Evolutionary conservation across 23 tunicate species (phyloP).

Genomic region (Oikopleura dioica): DNA sequence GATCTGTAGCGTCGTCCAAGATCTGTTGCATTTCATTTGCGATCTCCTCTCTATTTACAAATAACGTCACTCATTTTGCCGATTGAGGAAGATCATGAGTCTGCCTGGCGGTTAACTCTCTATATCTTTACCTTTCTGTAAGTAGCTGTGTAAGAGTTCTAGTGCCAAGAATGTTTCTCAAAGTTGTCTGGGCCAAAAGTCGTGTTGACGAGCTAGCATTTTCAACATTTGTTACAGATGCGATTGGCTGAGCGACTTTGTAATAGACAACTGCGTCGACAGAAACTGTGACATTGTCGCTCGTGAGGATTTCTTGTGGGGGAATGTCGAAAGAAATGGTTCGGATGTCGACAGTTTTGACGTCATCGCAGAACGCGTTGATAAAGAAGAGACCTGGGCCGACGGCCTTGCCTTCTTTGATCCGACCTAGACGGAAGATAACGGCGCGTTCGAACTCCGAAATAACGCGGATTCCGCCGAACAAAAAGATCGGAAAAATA

Average conservation of each 20-base stretch:
- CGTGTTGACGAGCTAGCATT: conserved; percentile 58
- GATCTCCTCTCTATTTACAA: too few species aligned
- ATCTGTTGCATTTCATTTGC: conserved; percentile 27
- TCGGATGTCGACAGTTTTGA: conserved; percentile 15
- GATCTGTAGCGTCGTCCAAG: conserved; percentile 61
- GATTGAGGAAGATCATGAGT: too few species aligned
- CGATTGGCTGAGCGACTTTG: conserved; percentile 48
- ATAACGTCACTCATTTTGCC: too few species aligned
- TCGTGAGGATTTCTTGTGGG: conserved; percentile 25
- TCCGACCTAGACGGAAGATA: conserved; percentile 59
- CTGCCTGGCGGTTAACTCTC: too few species aligned
- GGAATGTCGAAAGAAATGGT: neutral
- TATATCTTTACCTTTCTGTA: conserved; percentile 46
- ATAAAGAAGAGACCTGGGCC: conserved; percentile 82
- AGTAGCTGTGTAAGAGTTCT: conserved; percentile 42
- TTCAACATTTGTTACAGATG: conserved; percentile 51
- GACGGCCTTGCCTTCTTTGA: conserved; percentile 35
- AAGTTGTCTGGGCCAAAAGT: conserved; percentile 57
- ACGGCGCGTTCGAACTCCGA: conserved; percentile 79
- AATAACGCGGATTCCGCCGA: conserved; percentile 33
- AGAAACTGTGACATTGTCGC: conserved; percentile 57
- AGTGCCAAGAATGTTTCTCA: conserved; percentile 55
- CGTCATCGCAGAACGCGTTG: conserved; percentile 65
- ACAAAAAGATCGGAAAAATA: conserved; percentile 28
- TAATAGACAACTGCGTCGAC: conserved; percentile 72